Conservation (phyloP, 2,113 vertebrate genomes). For the Todiramphus saurophagus region DNA sequence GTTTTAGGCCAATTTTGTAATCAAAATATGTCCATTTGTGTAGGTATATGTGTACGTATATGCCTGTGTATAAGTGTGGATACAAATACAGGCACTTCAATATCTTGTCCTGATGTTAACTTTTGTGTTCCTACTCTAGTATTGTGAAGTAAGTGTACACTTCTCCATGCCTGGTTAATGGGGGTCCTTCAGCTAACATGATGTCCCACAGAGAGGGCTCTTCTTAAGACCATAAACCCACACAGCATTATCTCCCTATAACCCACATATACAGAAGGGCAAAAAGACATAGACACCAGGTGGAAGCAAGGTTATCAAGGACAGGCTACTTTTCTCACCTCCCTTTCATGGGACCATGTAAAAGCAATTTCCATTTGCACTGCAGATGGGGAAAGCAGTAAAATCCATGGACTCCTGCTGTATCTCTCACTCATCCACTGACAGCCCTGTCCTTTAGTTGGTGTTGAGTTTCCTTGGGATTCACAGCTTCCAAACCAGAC, state of each 20-base stretch:
- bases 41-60: not conserved
- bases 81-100: not conserved
- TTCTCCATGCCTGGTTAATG: not conserved
- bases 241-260: not conserved
- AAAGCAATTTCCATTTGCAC: not conserved
- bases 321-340: not conserved
- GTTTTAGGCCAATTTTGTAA: not conserved
- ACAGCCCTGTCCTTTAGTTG: not conserved
- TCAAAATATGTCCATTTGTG: not conserved
- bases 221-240: not conserved
- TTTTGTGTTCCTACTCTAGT: not conserved
- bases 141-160: rapidly evolving
- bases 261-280: not conserved
- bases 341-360: not conserved
- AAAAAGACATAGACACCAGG: not conserved
- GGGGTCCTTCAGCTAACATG: not conserved
- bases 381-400: not conserved
- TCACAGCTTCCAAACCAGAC: not conserved
- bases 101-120: not conserved
- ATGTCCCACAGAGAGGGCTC: not conserved
- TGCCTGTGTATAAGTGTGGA: not conserved
- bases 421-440: not conserved
- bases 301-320: not conserved
- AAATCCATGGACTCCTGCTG: not conserved
- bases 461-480: not conserved